phyloP scores from a whole-genome alignment of 2,797 vertebrate species.

The Ptychadena robeensis region DNA sequence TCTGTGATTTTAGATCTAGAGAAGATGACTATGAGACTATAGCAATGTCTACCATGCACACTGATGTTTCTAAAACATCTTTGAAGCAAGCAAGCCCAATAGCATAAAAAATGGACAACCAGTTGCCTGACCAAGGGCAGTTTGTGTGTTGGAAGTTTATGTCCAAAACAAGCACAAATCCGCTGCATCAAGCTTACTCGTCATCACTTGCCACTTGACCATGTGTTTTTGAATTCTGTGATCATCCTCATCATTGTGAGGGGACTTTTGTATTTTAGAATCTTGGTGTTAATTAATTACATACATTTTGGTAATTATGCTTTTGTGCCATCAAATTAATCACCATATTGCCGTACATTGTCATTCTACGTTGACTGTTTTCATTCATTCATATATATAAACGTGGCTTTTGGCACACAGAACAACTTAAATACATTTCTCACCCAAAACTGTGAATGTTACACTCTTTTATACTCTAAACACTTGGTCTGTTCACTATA shows the following conservation, averaged over 20 bases:
- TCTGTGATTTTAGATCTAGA: constrained; percentile 79
- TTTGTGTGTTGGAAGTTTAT: constrained; percentile 38
- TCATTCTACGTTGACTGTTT: background rate
- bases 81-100: constrained; percentile 80
- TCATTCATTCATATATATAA: constrained; percentile 1
- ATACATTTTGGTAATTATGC: constrained; percentile 13
- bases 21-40: constrained; percentile 87
- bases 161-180: constrained; percentile 68
- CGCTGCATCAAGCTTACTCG: constrained; percentile 22
- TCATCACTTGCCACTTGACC: constrained; percentile 8
- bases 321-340: constrained; percentile 17
- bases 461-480: constrained; percentile 50
- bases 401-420: constrained; percentile 34
- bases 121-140: constrained; percentile 68
- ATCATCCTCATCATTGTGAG: background rate
- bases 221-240: constrained; percentile 18
- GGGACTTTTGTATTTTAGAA: background rate
- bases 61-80: constrained; percentile 85
- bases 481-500: constrained; percentile 17
- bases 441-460: constrained; percentile 55
- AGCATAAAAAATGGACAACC: constrained; percentile 71
- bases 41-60: constrained; percentile 89
- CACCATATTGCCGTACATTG: constrained; percentile 21
- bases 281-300: background rate
- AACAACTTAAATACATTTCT: constrained; percentile 39